phyloP scores from a whole-genome alignment of 2,888 invertebrate species.

The Trachelus troglodyta region DNA sequence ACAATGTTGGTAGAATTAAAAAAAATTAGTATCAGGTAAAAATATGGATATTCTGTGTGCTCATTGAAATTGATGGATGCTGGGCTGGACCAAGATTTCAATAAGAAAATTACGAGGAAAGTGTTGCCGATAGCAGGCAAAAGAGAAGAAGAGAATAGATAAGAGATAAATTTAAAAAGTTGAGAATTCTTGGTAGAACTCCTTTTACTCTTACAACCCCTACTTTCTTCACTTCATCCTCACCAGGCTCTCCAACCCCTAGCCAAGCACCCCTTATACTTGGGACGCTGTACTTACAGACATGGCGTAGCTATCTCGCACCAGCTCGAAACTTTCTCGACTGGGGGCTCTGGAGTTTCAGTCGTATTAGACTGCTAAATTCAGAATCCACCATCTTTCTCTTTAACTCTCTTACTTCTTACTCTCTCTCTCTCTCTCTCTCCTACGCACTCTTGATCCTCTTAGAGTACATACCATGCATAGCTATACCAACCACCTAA shows the following conservation, averaged over 20 bases:
- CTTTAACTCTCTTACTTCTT: constrained; percentile 19
- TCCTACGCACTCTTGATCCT: neutral
- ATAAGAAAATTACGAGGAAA: constrained; percentile 21
- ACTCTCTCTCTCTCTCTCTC: constrained; percentile 7
- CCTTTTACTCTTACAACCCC: neutral
- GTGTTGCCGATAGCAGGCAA: neutral
- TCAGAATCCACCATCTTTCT: constrained; percentile 37
- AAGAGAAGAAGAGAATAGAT: neutral
- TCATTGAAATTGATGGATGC: neutral
- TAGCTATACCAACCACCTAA: neutral
- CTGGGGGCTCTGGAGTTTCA: constrained; percentile 36
- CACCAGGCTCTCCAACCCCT: neutral
- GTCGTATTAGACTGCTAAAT: constrained; percentile 52
- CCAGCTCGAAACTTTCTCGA: neutral
- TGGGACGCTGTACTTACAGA: neutral
- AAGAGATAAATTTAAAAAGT: constrained; percentile 11
- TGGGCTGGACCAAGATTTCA: neutral
- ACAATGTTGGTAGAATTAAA: neutral
- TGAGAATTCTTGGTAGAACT: constrained; percentile 1
- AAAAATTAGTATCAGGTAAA: neutral
- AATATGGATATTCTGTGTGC: neutral
- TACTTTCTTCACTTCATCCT: neutral
- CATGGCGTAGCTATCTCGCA: neutral
- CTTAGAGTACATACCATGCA: neutral
- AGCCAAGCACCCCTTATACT: neutral